A percentile compares a stretch with the other conserved stretches of the same genome.
Conservation (phyloP, 2,888 invertebrate genomes). For the Pseudococcus longispinus region DNA sequence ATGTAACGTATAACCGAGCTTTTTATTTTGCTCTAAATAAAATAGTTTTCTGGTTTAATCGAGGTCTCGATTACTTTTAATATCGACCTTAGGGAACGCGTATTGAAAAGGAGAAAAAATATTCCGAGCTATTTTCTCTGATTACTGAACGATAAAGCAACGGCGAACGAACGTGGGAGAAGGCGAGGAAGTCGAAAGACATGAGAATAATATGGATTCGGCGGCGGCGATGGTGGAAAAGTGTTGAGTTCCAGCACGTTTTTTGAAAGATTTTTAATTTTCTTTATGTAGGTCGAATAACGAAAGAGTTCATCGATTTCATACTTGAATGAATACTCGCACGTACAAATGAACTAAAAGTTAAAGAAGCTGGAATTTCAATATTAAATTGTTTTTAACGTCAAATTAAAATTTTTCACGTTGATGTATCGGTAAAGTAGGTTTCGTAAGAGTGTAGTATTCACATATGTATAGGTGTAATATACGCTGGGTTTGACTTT, state of each 20-base stretch:
- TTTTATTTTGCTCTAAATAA: not conserved
- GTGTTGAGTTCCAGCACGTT: constrained; percentile 39
- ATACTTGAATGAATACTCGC: constrained; percentile 29
- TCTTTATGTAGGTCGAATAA: constrained; percentile 46
- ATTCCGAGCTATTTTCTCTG: constrained; percentile 28
- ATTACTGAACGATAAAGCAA: constrained; percentile 23
- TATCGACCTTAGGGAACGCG: constrained; percentile 13
- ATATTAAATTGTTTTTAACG: constrained; percentile 47
- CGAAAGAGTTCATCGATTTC: constrained; percentile 41
- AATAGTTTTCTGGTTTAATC: constrained; percentile 39
- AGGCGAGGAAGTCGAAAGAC: not conserved
- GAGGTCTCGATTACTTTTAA: constrained; percentile 37
- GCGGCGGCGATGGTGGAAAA: not conserved
- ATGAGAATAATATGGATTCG: constrained; percentile 39
- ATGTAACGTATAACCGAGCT: not conserved
- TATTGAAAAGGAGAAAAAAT: constrained; percentile 41
- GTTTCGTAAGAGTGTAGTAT: not conserved
- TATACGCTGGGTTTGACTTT: too few species aligned
- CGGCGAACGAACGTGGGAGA: not conserved
- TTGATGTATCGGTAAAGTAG: not conserved
- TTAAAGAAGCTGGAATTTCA: constrained; percentile 43
- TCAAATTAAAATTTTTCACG: constrained; percentile 5
- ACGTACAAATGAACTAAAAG: constrained; percentile 44
- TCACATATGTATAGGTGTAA: too few species aligned
- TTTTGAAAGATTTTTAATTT: constrained; percentile 45